Evolutionary conservation across 2,888 invertebrate species (phyloP).

Genomic region (Drosophila macrothrix): DNA sequence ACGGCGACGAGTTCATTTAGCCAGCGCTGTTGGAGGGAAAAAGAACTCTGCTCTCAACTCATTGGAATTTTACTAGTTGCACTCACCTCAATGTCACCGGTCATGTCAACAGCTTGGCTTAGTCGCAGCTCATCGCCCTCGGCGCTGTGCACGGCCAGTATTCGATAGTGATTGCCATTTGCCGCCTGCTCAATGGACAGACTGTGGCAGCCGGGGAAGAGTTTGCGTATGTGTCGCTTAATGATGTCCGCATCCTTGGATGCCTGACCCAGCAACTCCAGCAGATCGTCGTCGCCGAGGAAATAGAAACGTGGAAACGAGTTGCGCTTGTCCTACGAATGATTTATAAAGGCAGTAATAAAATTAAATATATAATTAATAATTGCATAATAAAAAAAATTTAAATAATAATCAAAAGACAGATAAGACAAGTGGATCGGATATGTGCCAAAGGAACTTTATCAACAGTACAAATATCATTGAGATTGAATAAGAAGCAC

Average conservation of each 20-base stretch:
- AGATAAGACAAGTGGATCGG: not conserved
- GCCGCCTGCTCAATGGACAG: conserved; percentile 87
- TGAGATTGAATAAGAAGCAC: not conserved
- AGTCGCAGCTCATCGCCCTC: conserved; percentile 82
- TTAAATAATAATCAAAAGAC: not conserved
- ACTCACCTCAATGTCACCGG: conserved; percentile 83
- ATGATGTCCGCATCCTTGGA: conserved; percentile 93
- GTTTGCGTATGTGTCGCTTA: conserved; percentile 97
- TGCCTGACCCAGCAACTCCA: conserved; percentile 97
- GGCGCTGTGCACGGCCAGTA: conserved; percentile 86
- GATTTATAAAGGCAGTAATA: not conserved
- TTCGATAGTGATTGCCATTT: conserved; percentile 66
- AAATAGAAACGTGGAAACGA: conserved; percentile 98
- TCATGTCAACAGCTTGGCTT: conserved; percentile 79
- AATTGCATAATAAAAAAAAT: not conserved
- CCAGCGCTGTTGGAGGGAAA: conserved; percentile 73
- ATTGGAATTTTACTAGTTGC: not conserved
- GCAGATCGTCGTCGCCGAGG: conserved; percentile 97
- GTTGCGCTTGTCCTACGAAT: conserved; percentile 93
- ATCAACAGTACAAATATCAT: not conserved
- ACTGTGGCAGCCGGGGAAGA: conserved; percentile 95
- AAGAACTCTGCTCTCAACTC: not conserved
- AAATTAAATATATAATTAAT: not conserved
- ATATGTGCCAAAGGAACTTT: not conserved
- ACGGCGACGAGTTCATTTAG: conserved; percentile 90